Conservation (phyloP, 2,888 invertebrate genomes). For the Portevinia maculata region DNA sequence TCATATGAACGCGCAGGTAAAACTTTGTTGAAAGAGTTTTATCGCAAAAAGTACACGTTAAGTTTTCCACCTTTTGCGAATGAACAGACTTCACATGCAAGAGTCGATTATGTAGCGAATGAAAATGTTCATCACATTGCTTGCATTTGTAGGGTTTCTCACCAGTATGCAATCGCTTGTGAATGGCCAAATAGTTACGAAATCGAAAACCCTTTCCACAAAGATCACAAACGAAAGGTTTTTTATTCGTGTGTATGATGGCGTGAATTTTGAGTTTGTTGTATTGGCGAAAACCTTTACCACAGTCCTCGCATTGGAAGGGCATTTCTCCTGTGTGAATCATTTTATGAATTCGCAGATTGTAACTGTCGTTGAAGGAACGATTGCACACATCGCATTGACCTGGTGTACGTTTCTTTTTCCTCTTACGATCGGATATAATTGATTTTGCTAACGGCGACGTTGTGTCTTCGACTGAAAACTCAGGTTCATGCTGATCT, state of each 20-base stretch:
- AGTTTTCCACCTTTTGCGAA: slow-evolving; percentile 60
- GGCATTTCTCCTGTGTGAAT: slow-evolving; percentile 79
- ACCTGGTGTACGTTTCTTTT: slow-evolving; percentile 74
- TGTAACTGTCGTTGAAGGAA: slow-evolving; percentile 77
- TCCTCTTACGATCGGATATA: slow-evolving; percentile 38
- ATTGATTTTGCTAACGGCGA: not conserved
- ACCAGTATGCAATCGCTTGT: slow-evolving; percentile 79
- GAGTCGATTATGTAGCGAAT: slow-evolving; percentile 75
- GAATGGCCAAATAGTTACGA: slow-evolving; percentile 79
- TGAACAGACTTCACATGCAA: slow-evolving; percentile 73
- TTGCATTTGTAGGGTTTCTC: slow-evolving; percentile 79
- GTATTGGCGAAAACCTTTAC: slow-evolving; percentile 79
- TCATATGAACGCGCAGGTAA: slow-evolving; percentile 78
- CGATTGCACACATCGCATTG: slow-evolving; percentile 76
- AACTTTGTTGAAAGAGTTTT: slow-evolving; percentile 78
- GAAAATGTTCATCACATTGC: slow-evolving; percentile 45
- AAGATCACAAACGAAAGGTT: slow-evolving; percentile 78
- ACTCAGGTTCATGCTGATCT: slow-evolving; percentile 12
- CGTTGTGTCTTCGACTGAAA: slow-evolving; percentile 14
- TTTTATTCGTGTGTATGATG: slow-evolving; percentile 78
- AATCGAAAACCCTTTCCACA: slow-evolving; percentile 79
- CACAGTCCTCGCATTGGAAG: slow-evolving; percentile 77
- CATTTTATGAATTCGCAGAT: slow-evolving; percentile 79
- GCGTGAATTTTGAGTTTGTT: slow-evolving; percentile 79
- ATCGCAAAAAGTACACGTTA: slow-evolving; percentile 77